A percentile compares a stretch with the other conserved stretches of the same genome.
Conservation (phyloP, 2,113 vertebrate genomes). For the Aptenodytes patagonicus region DNA sequence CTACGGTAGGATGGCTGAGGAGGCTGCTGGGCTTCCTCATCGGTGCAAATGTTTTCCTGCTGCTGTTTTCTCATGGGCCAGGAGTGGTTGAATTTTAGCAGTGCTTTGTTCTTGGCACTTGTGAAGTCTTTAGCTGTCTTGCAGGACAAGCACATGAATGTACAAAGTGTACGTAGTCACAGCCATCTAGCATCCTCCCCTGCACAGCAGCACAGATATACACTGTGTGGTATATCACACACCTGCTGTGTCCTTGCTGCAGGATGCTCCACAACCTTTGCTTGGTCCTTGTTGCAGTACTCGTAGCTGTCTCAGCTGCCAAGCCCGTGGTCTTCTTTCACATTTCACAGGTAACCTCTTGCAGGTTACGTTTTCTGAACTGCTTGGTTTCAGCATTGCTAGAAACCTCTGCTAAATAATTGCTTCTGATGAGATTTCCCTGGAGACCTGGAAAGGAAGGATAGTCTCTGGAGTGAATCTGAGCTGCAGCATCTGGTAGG, state of each 20-base stretch:
- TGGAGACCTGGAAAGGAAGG: not conserved
- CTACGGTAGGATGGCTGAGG: not conserved
- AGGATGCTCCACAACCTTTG: not conserved
- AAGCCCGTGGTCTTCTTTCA: not conserved
- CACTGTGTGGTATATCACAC: accelerated
- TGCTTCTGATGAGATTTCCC: not conserved
- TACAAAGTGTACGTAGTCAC: not conserved
- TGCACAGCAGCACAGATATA: not conserved
- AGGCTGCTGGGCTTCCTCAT: not conserved
- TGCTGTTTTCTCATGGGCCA: not conserved
- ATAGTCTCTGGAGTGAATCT: not conserved
- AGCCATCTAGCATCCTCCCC: not conserved
- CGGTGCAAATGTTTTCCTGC: not conserved
- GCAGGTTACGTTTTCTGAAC: not conserved
- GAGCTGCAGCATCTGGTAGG: not conserved
- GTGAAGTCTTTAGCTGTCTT: not conserved
- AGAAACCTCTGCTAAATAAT: not conserved
- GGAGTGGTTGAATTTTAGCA: not conserved
- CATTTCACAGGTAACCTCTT: not conserved
- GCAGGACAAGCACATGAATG: not conserved
- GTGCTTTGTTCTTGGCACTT: not conserved
- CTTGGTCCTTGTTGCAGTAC: not conserved
- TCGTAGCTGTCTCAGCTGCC: not conserved
- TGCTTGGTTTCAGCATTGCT: not conserved
- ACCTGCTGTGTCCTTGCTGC: not conserved